Base-by-base conservation (phyloP, 1,140 invertebrate genomes). In the Battus philenor region DNA sequence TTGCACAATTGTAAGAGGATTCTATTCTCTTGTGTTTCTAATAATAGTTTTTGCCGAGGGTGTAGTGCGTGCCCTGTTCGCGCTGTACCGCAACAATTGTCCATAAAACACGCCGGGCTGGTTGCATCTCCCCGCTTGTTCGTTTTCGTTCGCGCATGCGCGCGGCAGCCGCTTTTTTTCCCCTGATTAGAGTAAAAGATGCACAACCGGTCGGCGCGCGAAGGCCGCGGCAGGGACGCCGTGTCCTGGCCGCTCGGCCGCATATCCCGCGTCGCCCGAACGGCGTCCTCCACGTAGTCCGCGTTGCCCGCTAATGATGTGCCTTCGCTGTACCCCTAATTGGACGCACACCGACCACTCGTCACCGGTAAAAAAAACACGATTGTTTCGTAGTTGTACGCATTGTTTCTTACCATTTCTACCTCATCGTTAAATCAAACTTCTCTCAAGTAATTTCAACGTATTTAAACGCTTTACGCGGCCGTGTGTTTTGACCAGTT, bases 161-260 rank as follows among this genome's bases (percentile, higher is more conserved):
- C 50, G 58, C 56, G 49, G 55, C 55, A 2, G 17, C 11, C 18
- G 61, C 53, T 71, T 73, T 84, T 82, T 77, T 83, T 78, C 59
- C 63, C 65, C 68, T 79, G 80, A 82, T 84, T 80, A 80, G 76
- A 80, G 77, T 73, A 72, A 78, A 75, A 82, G 78, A 80, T 77
- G 76, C 66, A 51, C 74, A 75, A 84, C 80, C 77, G 77, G 80
- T 84, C 64, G 48, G 57, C 48, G 56, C 39, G 52, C 75, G 72
- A 83, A 83, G 76, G 79, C 70, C 79, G 72, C 63, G 57, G 56
- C 68, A 63, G 59, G 70, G 63, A 30, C 54, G 18, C 39, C 22
- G 43, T 44, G 59, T 54, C 58, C 61, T 63, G 50, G 59, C 61
- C 29, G 54, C 17, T 33, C 30, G 50, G 33, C 36, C 34, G 22